Evolutionary conservation across 1,140 invertebrate species (phyloP), one percentile per base, ranked within the genome.

Genomic region (Thaumatotibia leucotreta): DNA sequence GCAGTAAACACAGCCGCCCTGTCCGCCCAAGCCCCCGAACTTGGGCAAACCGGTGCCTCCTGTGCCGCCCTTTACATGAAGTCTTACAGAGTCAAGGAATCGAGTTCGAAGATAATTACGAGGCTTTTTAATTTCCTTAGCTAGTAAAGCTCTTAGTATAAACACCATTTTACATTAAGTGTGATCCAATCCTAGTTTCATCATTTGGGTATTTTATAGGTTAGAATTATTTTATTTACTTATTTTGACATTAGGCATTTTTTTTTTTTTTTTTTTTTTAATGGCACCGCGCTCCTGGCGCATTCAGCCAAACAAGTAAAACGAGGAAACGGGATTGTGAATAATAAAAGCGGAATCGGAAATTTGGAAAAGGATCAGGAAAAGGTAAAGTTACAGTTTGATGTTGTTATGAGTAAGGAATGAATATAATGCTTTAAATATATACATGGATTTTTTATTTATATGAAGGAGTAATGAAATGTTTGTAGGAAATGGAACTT

Each of bases 21-120:
- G 93, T 0, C 97, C 97, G 22, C 97, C 97, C 8, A 95, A 80
- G 4, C 97, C 97, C 10, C 97, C 97, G 88, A 94, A 97, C 73
- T 94, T 93, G 0, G 95, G 94, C 45, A 94, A 82, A 1, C 97
- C 97, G 79, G 93, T 93, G 2, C 93, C 91, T 9, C 97, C 97
- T 31, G 92, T 88, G 14, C 97, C 97, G 20, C 93, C 96, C 82
- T 93, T 93, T 2, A 97, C 95, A 75, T 93, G 92, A 33, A 98
- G 76, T 74, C 93, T 91, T 17, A 97, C 83, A 1, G 93, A 93
- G 84, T 98, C 97, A 31, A 96, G 82, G 74, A 97, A 97, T 61
- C 92, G 92, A 66, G 61, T 84, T 14, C 80, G 77, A 29, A 89
- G 73, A 76, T 81, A 87, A 23, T 77, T 87, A 6, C 87, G 75